A percentile compares a stretch with the other conserved stretches of the same genome.
These are phyloP conservation scores for Caenorhabditis inopinata DNA, from an alignment of 1,140 invertebrate species.

Conservation along the genomic window DNA sequence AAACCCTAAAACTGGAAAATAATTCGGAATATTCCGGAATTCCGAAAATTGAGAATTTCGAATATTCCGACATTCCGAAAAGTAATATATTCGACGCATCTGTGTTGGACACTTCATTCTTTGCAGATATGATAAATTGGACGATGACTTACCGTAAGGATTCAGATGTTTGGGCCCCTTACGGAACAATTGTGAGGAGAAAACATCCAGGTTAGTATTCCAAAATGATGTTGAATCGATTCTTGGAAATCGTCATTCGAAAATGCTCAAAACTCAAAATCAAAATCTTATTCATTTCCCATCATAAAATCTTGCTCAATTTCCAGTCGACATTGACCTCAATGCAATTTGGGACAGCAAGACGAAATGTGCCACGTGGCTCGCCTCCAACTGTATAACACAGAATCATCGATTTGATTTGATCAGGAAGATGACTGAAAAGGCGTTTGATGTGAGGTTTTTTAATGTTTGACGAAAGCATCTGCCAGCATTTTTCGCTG, in stretches of 20 bases:
- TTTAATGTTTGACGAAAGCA: background rate
- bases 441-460: conserved; percentile 70
- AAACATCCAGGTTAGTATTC: background rate
- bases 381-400: conserved; percentile 73
- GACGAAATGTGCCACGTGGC: conserved; percentile 68
- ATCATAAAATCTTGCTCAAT: too few relatives aligned
- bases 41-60: too few relatives aligned
- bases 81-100: too few relatives aligned
- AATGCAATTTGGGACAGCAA: conserved; percentile 42
- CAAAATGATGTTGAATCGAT: too few relatives aligned
- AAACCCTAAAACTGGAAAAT: too few relatives aligned
- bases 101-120: too few relatives aligned
- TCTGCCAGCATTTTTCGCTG: background rate
- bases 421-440: conserved; percentile 71
- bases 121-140: conserved; percentile 48
- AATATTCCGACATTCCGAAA: too few relatives aligned
- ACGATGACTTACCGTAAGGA: conserved; percentile 46
- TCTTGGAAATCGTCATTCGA: too few relatives aligned
- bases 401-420: conserved; percentile 68
- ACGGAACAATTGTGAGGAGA: conserved; percentile 28
- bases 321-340: background rate
- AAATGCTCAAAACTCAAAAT: too few relatives aligned
- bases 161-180: conserved; percentile 46
- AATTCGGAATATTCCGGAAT: too few relatives aligned
- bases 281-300: too few relatives aligned